Evolutionary conservation across 2,113 vertebrate genomes (phyloP).

Genomic region (Pleuronectes platessa): DNA sequence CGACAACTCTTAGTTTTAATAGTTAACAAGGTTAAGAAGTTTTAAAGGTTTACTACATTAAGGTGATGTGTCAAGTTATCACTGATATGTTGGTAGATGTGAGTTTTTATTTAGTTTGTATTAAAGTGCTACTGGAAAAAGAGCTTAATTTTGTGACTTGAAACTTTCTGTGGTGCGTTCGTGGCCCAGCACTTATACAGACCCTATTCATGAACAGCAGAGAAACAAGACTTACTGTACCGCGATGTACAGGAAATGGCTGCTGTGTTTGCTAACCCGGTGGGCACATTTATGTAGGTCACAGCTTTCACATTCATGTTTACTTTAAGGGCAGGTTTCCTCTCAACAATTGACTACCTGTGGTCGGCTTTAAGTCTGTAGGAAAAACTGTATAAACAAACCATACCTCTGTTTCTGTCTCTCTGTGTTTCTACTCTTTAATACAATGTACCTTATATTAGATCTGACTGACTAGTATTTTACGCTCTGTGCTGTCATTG

Average conservation of each 20-base stretch:
- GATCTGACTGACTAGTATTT: conserved; percentile 20
- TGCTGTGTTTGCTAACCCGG: accelerated
- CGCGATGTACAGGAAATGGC: not conserved
- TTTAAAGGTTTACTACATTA: not conserved
- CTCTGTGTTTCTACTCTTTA: not conserved
- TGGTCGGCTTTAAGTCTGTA: not conserved
- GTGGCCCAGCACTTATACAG: too few species aligned
- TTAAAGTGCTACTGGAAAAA: not conserved
- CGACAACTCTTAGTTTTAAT: not conserved
- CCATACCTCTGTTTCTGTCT: not conserved
- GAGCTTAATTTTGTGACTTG: not conserved
- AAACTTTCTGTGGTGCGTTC: not conserved
- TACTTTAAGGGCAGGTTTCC: not conserved
- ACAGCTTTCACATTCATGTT: not conserved
- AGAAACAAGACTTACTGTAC: too few species aligned
- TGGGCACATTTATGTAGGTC: not conserved
- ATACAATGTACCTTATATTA: not conserved
- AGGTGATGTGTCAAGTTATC: not conserved
- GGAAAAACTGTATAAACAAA: not conserved
- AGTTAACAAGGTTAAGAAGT: not conserved
- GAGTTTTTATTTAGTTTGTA: not conserved
- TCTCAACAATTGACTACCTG: not conserved
- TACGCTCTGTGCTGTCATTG: conserved; percentile 47
- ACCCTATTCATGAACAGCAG: too few species aligned
- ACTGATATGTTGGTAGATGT: not conserved